Evolutionary conservation across 2,797 vertebrate genomes (phyloP), one percentile per base, ranked within the genome.

Genomic region (Mus caroli): DNA sequence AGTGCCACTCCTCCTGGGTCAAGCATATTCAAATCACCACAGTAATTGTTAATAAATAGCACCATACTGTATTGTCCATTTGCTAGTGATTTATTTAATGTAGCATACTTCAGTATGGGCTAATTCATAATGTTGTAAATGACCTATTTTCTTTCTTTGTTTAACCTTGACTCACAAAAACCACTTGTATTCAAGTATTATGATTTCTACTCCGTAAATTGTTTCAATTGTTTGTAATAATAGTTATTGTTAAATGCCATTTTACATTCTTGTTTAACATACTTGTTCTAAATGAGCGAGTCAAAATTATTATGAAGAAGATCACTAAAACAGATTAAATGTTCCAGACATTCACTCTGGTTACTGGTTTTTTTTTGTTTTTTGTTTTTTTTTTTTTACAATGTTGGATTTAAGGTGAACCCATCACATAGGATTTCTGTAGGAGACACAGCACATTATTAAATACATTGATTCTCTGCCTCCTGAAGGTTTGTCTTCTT

Each of bases 201-300:
- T 73, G 85, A 92, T 91, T 95, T 97, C 46, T 56, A 64, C 40
- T 69, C 76, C 50, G n/a, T 87, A 92, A 95, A 94, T 84, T 95
- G 6, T 89, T 90, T 22, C 64, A 94, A 52, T 92, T 95, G 50
- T 95, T 92, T 96, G 43, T 89, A 91, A 92, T 94, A 26, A 54
- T 67, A 90, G 58, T 56, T 14, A 20, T 96, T 40, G 28, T 14
- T 56, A 88, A 95, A 88, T 91, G 19, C 58, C 85, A 94, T 89
- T 96, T 96, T 94, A 91, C 88, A 43, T 91, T 96, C 62, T 92
- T 87, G 37, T 80, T 93, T 93, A 91, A n/a, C 83, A 77, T 93
- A 78, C 79, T 94, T 50, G 79, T 90, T 97, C 46, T 88, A 96
- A 58, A 85, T 85, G 93, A 96, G 56, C 84, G 71, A 8, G 12